Percentiles rank a stretch among this genome's conserved stretches.
phyloP scores from a whole-genome alignment of 2,888 invertebrate genomes.

The Griposia aprilina region DNA sequence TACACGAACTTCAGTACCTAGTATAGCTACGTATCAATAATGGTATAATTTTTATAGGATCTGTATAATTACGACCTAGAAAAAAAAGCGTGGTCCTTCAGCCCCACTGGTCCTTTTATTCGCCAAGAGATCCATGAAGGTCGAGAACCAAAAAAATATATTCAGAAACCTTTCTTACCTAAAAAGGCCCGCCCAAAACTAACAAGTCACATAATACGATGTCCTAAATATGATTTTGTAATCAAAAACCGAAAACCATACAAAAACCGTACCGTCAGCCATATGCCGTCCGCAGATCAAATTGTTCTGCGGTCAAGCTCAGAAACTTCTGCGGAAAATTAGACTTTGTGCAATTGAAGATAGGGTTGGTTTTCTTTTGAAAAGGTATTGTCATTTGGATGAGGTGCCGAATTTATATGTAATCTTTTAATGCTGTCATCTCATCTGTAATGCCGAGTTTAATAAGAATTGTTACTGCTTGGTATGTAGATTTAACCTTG shows the following conservation, averaged over 20 bases:
- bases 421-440: slow-evolving; percentile 56
- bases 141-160: neutral
- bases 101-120: neutral
- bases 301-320: slow-evolving; percentile 75
- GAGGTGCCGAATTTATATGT: slow-evolving; percentile 62
- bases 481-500: neutral
- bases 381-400: neutral
- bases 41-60: neutral
- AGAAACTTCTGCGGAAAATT: neutral
- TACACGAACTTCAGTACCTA: too few species aligned
- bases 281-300: slow-evolving; percentile 77
- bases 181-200: slow-evolving; percentile 17
- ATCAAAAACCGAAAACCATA: slow-evolving; percentile 70
- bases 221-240: slow-evolving; percentile 61
- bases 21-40: neutral
- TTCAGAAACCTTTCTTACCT: neutral
- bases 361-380: slow-evolving; percentile 23
- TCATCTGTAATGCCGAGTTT: slow-evolving; percentile 65
- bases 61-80: too few species aligned
- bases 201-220: slow-evolving; percentile 28
- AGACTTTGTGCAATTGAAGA: fast-evolving
- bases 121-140: neutral
- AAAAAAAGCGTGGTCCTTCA: neutral
- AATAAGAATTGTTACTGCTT: slow-evolving; percentile 10
- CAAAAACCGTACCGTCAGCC: slow-evolving; percentile 78